Evolutionary conservation across 2,113 vertebrate species (phyloP).

Genomic region (Mohoua ochrocephala): DNA sequence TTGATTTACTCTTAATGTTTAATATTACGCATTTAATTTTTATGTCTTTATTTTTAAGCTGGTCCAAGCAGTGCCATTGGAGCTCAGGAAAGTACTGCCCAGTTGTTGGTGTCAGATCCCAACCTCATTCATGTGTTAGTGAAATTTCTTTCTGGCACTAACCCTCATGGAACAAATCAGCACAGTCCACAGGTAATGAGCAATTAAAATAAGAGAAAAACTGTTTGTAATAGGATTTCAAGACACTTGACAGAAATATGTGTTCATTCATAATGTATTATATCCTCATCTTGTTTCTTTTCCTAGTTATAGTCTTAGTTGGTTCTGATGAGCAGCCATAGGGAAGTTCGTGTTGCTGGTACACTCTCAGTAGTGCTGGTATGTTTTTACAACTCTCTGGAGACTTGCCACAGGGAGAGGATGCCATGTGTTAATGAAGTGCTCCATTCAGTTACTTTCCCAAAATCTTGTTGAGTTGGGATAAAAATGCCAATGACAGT

Average conservation of each 20-base stretch:
- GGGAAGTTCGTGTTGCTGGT: background rate
- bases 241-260: background rate
- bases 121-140: slow-evolving; percentile 93
- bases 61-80: slow-evolving; percentile 81
- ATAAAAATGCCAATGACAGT: background rate
- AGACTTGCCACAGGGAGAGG: background rate
- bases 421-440: background rate
- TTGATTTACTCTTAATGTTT: background rate
- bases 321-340: background rate
- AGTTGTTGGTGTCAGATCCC: slow-evolving; percentile 93
- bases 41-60: slow-evolving; percentile 60
- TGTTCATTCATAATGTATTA: background rate
- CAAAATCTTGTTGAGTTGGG: background rate
- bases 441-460: background rate
- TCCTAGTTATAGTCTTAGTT: background rate
- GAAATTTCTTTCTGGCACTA: slow-evolving; percentile 95
- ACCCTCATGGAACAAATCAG: slow-evolving; percentile 93
- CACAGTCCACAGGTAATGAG: slow-evolving; percentile 89
- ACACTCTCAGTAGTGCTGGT: background rate
- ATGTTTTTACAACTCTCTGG: background rate
- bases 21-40: background rate
- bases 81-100: slow-evolving; percentile 92
- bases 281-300: background rate
- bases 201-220: background rate
- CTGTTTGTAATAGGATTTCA: background rate